A percentile compares a stretch with the other conserved stretches of the same genome.
Evolutionary conservation across 2,797 vertebrate genomes (phyloP).

Genomic region (Diglossa cyanea): DNA sequence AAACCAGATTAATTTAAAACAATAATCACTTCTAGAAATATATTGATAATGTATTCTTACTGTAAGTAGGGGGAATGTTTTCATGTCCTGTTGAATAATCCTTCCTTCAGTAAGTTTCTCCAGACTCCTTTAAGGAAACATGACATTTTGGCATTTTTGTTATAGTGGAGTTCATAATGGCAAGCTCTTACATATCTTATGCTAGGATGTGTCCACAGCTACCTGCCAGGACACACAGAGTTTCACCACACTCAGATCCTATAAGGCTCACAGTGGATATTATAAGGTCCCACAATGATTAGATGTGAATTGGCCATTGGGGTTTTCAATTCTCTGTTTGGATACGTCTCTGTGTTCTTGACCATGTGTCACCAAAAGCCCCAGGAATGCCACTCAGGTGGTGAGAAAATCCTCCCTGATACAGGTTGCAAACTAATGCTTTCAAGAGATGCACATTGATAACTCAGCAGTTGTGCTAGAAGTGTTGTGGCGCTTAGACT

Average conservation of each 20-base stretch:
- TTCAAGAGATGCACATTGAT: background rate
- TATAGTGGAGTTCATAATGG: background rate
- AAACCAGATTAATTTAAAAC: background rate
- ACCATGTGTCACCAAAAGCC: background rate
- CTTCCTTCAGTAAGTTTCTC: background rate
- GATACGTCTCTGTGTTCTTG: background rate
- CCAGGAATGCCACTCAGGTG: background rate
- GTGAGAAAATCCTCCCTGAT: background rate
- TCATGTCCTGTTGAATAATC: background rate
- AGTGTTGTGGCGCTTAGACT: background rate
- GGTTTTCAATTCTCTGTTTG: background rate
- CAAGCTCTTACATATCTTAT: background rate
- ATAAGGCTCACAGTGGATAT: background rate
- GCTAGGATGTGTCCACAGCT: background rate
- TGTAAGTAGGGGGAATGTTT: background rate
- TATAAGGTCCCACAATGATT: background rate
- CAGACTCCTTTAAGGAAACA: background rate
- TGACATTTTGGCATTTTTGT: background rate
- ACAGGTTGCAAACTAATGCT: background rate
- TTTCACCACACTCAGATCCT: background rate
- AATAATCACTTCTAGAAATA: background rate
- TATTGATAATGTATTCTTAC: background rate
- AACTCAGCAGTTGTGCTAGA: background rate
- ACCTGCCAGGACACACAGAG: background rate
- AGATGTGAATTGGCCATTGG: fast-evolving